Conservation (phyloP, 2,888 invertebrate species). For the Furcula furcula region DNA sequence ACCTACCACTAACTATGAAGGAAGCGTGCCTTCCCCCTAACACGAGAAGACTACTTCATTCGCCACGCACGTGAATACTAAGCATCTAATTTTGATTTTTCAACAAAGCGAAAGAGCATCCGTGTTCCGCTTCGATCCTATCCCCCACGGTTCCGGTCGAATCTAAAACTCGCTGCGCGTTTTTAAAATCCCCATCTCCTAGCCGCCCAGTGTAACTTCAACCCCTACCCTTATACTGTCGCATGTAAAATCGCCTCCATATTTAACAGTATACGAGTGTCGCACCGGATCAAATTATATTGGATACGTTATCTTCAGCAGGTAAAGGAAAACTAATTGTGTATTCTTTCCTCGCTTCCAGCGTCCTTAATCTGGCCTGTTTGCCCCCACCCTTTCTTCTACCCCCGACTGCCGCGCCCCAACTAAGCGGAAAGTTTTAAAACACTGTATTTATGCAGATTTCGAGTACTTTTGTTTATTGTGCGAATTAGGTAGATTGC, state of each 20-base stretch:
- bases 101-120: conserved; percentile 69
- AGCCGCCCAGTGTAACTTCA: conserved; percentile 54
- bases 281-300: conserved; percentile 45
- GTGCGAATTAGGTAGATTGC: conserved; percentile 47
- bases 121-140: conserved; percentile 67
- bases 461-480: conserved; percentile 54
- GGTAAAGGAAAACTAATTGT: conserved; percentile 79
- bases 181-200: conserved; percentile 71
- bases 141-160: conserved; percentile 73
- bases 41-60: conserved; percentile 32
- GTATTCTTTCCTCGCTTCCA: conserved; percentile 80
- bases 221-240: conserved; percentile 34
- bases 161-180: conserved; percentile 63
- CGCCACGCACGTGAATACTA: conserved; percentile 67
- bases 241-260: conserved; percentile 32
- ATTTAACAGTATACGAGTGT: conserved; percentile 31
- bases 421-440: conserved; percentile 78
- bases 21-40: conserved; percentile 30
- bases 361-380: conserved; percentile 77
- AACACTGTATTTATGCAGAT: conserved; percentile 65
- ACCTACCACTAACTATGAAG: conserved; percentile 7
- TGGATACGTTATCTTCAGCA: conserved; percentile 75
- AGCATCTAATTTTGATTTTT: conserved; percentile 76
- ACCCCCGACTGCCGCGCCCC: conserved; percentile 52
- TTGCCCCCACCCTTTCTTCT: conserved; percentile 47